phyloP scores from a whole-genome alignment of 2,113 vertebrate genomes.

The Bothrops jararaca region DNA sequence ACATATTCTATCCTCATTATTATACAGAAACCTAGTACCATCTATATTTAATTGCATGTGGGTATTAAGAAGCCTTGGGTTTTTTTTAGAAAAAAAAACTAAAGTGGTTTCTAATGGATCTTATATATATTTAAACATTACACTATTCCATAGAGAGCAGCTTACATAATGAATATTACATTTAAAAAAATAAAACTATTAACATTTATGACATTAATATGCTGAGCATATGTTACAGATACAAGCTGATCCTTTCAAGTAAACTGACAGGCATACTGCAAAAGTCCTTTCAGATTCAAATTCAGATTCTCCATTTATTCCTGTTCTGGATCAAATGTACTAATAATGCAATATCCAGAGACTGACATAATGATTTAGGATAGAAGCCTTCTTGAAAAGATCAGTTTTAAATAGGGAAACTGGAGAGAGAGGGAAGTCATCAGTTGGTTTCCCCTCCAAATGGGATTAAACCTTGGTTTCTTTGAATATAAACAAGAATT shows the following conservation, averaged over 20 bases:
- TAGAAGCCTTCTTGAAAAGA: not conserved
- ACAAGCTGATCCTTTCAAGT: not conserved
- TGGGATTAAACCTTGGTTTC: not conserved
- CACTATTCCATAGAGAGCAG: not conserved
- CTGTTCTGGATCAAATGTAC: not conserved
- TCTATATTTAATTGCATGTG: conserved; percentile 9
- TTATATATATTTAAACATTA: conserved; percentile 12
- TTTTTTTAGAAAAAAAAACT: not conserved
- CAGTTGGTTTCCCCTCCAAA: not conserved
- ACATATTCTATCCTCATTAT: not conserved
- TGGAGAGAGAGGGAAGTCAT: not conserved
- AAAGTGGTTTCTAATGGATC: conserved; percentile 26
- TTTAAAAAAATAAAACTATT: conserved; percentile 4
- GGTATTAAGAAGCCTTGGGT: not conserved
- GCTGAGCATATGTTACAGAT: not conserved
- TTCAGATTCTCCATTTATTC: not conserved
- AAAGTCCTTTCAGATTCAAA: not conserved
- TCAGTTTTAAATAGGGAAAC: not conserved
- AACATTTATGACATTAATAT: conserved; percentile 1
- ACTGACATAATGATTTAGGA: not conserved
- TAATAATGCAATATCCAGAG: not conserved
- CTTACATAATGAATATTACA: conserved; percentile 14
- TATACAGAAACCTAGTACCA: conserved; percentile 1
- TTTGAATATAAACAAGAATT: not conserved
- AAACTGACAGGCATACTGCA: not conserved